A percentile compares a stretch with the other conserved stretches of the same genome.
Evolutionary conservation across 2,888 invertebrate species (phyloP).

Genomic region (Incurvaria masculella): DNA sequence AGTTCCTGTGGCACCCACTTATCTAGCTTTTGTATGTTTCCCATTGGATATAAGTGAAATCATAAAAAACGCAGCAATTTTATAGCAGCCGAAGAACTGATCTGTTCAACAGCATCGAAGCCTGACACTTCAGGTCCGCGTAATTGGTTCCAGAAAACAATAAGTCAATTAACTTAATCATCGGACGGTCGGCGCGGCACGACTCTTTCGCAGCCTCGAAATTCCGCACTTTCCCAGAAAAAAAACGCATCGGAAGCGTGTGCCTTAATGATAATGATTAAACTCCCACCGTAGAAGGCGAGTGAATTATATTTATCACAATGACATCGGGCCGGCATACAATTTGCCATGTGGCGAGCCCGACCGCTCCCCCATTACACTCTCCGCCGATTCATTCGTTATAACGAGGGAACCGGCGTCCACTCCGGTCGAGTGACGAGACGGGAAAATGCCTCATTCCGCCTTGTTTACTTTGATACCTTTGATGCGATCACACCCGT

Average conservation of each 20-base stretch:
- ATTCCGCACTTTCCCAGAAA: constrained; percentile 17
- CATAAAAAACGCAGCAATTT: too few relatives aligned
- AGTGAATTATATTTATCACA: constrained; percentile 40
- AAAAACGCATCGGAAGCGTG: not conserved
- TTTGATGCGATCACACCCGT: too few relatives aligned
- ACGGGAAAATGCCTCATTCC: too few relatives aligned
- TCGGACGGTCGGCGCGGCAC: not conserved
- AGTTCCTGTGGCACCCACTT: too few relatives aligned
- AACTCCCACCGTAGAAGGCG: constrained; percentile 11
- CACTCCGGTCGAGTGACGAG: constrained; percentile 10
- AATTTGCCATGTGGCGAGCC: constrained; percentile 36
- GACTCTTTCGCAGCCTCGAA: not conserved
- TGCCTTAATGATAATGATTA: constrained; percentile 19
- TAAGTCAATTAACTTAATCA: not conserved
- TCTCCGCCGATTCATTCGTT: constrained; percentile 46
- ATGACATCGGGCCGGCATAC: constrained; percentile 45
- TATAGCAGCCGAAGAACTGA: too few relatives aligned
- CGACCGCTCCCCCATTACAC: constrained; percentile 27
- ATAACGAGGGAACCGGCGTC: constrained; percentile 32
- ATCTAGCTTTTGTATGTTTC: too few relatives aligned
- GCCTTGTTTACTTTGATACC: too few relatives aligned
- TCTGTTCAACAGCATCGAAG: too few relatives aligned
- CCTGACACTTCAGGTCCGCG: too few relatives aligned
- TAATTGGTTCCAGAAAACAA: not conserved
- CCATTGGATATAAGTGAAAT: too few relatives aligned